These are phyloP conservation scores for Rotaria magnacalcarata DNA, from an alignment of 2,888 invertebrate species.

Conservation along the genomic window DNA sequence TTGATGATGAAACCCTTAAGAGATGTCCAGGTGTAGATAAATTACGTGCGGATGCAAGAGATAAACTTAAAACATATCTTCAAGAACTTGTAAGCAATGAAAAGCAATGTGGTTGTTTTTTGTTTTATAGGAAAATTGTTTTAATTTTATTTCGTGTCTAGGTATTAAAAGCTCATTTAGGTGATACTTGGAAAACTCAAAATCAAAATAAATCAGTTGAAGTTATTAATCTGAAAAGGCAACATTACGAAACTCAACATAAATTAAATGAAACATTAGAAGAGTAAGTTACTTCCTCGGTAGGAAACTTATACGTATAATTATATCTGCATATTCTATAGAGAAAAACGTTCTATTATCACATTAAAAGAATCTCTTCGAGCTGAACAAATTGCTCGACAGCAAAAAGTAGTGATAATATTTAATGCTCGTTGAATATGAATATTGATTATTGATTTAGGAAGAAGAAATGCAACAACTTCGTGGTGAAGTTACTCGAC, in stretches of 20 bases:
- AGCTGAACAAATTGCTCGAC: neutral
- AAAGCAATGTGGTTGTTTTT: no score
- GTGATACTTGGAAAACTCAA: neutral
- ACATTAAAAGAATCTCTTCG: neutral
- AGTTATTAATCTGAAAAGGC: slow-evolving; percentile 4
- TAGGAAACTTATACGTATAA: no score
- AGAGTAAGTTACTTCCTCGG: neutral
- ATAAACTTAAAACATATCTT: slow-evolving; percentile 21
- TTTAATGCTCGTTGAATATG: neutral
- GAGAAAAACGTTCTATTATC: neutral
- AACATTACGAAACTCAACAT: slow-evolving; percentile 18
- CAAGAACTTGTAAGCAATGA: neutral
- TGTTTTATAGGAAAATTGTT: neutral
- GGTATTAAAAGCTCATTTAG: neutral
- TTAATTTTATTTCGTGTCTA: neutral
- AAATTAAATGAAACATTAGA: neutral
- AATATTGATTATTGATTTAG: neutral
- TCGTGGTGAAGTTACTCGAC: slow-evolving; percentile 1
- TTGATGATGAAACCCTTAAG: neutral
- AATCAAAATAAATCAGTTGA: slow-evolving; percentile 1
- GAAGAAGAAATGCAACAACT: slow-evolving; percentile 5
- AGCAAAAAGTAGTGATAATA: neutral
- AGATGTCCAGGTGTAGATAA: slow-evolving; percentile 24
- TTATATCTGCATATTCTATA: neutral
- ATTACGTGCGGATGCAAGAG: neutral